Evolutionary conservation across 2,113 vertebrate species (phyloP), one percentile per base, ranked within the genome.

Genomic region (Lates calcarifer): DNA sequence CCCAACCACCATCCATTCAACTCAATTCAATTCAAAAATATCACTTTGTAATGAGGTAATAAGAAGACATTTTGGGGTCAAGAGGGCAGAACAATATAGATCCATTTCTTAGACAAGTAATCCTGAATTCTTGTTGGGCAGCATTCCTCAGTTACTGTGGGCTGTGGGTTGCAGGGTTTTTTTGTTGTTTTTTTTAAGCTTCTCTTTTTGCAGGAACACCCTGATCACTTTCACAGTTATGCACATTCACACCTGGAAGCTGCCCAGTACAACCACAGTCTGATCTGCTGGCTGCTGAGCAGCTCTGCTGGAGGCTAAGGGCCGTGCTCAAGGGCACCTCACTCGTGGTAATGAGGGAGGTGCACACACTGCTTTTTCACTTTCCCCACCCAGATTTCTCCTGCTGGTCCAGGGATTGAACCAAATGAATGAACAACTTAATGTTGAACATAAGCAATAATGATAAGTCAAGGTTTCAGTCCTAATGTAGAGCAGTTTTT

Each of bases 11-110:
- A 47, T 8, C 15, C 57, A 22, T 60, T 80, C 31, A 66, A 45
- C 43, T 49, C 41, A n/a, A n/a, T n/a, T n/a, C n/a, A n/a, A n/a
- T n/a, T n/a, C 62, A 15, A 82, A 85, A 60, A 78, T 31, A 66
- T 60, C 13, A 1, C 51, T 24, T 3, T 63, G 62, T 41, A 82
- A 82, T 67, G 56, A 71, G 64, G 35, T 74, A 62, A 85, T 77
- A 39, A 51, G 33, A 76, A 33, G 45, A 31, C 15, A 20, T 83
- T 74, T 66, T 1, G 60, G 68, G 80, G 49, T 76, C 57, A 76
- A 58, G 67, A 77, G 64, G 47, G 64, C 67, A 76, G 4, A 75
- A 37, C 0, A 28, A 17, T 43, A 63, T 14, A 18, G n/a, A 74
- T 80, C 2, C n/a, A 6, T 66, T 68, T 55, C 28, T 33, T 20